A percentile compares a stretch with the other conserved stretches of the same genome.
These are phyloP conservation scores for Rostratula benghalensis DNA, from an alignment of 2,113 vertebrate genomes.

Conservation along the genomic window DNA sequence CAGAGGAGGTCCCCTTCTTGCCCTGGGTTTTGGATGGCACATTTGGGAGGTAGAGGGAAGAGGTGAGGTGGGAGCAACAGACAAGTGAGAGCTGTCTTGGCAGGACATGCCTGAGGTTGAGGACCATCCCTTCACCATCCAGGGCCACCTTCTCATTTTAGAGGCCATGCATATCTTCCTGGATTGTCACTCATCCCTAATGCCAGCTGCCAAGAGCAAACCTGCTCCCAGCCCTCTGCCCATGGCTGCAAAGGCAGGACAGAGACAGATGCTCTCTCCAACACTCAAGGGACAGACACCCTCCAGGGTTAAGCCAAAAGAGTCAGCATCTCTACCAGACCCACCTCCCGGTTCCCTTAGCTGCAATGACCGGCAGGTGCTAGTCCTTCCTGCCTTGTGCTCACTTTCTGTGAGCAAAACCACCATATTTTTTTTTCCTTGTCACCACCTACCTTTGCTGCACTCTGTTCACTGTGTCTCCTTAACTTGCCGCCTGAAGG, in stretches of 20 bases:
- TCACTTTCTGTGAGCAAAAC: neutral
- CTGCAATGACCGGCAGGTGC: neutral
- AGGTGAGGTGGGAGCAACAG: neutral
- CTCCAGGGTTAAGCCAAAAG: neutral
- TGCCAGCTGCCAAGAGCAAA: neutral
- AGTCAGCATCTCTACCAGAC: neutral
- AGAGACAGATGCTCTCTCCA: neutral
- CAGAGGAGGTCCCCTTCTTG: neutral
- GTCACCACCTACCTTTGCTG: neutral
- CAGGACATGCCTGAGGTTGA: neutral
- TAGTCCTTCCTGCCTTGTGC: neutral
- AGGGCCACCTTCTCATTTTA: neutral
- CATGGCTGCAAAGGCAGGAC: neutral
- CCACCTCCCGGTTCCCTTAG: neutral
- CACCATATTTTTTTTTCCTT: neutral
- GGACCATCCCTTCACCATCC: neutral
- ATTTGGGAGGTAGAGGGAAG: neutral
- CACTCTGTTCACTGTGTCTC: neutral
- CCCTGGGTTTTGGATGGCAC: neutral
- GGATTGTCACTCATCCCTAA: neutral
- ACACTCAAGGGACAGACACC: neutral
- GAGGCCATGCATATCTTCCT: accelerated
- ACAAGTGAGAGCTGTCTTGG: neutral
- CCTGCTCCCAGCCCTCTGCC: neutral
- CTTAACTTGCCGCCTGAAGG: neutral